Conservation (phyloP, 2,113 vertebrate genomes). For the Oryzias woworae region DNA sequence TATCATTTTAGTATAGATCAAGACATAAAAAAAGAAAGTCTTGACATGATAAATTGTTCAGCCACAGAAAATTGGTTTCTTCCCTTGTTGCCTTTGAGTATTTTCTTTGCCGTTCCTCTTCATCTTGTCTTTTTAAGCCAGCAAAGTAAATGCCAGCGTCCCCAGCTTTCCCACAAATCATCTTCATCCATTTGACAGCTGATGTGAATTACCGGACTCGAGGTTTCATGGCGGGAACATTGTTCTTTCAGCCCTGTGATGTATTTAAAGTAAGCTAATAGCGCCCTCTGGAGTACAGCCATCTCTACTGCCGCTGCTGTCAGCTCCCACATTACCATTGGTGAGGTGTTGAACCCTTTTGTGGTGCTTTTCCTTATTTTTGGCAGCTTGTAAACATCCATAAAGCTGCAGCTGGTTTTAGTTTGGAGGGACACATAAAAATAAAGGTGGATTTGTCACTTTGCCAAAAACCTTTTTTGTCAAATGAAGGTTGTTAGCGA, state of each 20-base stretch:
- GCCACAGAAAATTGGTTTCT: slow-evolving; percentile 19
- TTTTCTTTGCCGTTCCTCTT: slow-evolving; percentile 1
- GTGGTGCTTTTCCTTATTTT: slow-evolving; percentile 2
- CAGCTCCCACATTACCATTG: slow-evolving; percentile 3
- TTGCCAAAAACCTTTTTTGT: background rate
- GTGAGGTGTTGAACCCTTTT: background rate
- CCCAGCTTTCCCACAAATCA: background rate
- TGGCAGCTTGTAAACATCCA: slow-evolving; percentile 1
- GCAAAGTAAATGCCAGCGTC: background rate
- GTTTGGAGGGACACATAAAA: slow-evolving; percentile 1
- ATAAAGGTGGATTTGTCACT: background rate
- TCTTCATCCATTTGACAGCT: background rate
- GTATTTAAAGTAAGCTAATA: slow-evolving; percentile 40
- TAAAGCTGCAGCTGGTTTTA: background rate
- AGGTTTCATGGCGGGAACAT: background rate
- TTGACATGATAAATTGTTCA: slow-evolving; percentile 24
- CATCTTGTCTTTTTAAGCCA: too few relatives aligned
- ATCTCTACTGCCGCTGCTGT: slow-evolving; percentile 38
- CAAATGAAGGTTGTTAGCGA: background rate
- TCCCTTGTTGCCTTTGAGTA: slow-evolving; percentile 17
- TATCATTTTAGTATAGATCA: slow-evolving; percentile 53
- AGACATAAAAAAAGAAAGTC: slow-evolving; percentile 5
- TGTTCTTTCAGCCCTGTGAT: background rate
- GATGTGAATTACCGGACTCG: background rate
- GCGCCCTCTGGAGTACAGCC: slow-evolving; percentile 63